These are phyloP conservation scores for Pachyseris speciosa DNA, from an alignment of 64 coral and sea anemone species.

Conservation along the genomic window DNA sequence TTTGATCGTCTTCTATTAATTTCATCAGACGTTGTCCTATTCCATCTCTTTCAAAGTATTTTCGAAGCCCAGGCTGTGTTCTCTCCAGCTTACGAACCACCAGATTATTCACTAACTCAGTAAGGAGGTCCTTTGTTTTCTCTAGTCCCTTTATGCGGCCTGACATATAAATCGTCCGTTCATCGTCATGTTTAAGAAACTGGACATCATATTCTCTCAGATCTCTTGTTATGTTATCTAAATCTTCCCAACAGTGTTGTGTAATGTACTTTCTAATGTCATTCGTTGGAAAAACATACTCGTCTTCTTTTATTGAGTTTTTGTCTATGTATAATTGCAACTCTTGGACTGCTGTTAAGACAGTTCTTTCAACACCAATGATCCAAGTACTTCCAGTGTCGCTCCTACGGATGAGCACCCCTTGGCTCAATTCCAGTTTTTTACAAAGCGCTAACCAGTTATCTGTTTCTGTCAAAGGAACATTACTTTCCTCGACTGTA, in stretches of 20 bases:
- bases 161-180: background rate
- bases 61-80: background rate
- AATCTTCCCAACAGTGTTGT: background rate
- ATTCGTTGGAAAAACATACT: background rate
- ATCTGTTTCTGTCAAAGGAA: background rate
- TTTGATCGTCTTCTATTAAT: background rate
- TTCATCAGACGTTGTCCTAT: background rate
- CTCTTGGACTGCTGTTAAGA: background rate
- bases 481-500: background rate
- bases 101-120: background rate
- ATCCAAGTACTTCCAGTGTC: background rate
- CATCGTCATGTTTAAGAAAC: background rate
- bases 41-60: background rate
- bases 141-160: background rate
- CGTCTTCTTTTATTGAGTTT: background rate
- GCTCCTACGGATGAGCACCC: background rate
- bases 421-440: background rate
- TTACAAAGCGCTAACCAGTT: background rate
- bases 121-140: background rate
- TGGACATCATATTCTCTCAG: background rate
- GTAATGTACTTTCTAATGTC: background rate
- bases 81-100: background rate
- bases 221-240: background rate
- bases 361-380: background rate
- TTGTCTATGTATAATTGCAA: background rate